phyloP scores from a whole-genome alignment of 2,888 invertebrate genomes.

The Apocheima hispidaria region DNA sequence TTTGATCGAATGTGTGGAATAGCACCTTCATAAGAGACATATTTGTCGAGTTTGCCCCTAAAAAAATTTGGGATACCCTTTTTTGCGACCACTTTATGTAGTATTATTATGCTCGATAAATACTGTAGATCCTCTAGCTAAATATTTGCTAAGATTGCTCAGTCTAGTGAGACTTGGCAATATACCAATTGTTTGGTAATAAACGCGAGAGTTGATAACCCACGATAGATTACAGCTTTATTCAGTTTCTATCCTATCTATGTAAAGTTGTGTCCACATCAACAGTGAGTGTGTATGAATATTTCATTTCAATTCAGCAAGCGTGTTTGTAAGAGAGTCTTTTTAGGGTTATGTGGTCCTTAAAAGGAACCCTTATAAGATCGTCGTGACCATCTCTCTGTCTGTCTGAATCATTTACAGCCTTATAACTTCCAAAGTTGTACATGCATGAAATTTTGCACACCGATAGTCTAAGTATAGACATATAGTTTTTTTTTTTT shows the following conservation, averaged over 20 bases:
- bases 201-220: conserved; percentile 20
- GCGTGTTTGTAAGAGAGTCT: too few relatives aligned
- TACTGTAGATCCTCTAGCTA: conserved; percentile 43
- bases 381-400: too few relatives aligned
- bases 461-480: too few relatives aligned
- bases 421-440: too few relatives aligned
- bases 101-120: conserved; percentile 53
- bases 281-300: too few relatives aligned
- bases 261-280: not conserved
- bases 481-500: too few relatives aligned
- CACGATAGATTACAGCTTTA: not conserved
- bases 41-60: not conserved
- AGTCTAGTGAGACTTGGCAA: conserved; percentile 42
- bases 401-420: too few relatives aligned
- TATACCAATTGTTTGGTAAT: conserved; percentile 42
- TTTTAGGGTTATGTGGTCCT: too few relatives aligned
- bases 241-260: not conserved
- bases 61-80: not conserved
- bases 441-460: too few relatives aligned
- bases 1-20: not conserved
- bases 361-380: too few relatives aligned
- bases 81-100: conserved; percentile 55
- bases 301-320: too few relatives aligned
- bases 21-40: not conserved
- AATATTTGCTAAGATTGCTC: conserved; percentile 47